Evolutionary conservation across 2,797 vertebrate genomes (phyloP).

Genomic region (Lateolabrax maculatus): DNA sequence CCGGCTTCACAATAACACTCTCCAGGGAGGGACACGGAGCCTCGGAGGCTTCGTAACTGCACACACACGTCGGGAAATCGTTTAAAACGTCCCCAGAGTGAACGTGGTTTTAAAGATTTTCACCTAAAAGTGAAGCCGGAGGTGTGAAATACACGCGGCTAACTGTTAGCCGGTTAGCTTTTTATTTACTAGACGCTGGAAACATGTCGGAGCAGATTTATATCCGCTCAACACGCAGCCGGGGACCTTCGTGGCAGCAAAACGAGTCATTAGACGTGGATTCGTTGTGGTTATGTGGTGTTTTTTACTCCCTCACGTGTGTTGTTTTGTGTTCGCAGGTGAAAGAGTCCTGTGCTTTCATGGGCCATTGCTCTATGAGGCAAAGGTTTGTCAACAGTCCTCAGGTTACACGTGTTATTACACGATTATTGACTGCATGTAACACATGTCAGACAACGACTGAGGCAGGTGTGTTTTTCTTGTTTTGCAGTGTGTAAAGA

Average conservation of each 20-base stretch:
- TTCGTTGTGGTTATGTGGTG: neutral
- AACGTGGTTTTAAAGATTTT: accelerated
- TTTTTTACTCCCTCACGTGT: neutral
- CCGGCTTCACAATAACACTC: constrained; percentile 33
- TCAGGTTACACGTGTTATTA: neutral
- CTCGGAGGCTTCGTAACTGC: accelerated
- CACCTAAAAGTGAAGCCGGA: neutral
- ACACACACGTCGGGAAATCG: accelerated
- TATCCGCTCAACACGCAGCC: too few relatives aligned
- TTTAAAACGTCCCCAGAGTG: neutral
- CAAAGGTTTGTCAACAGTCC: constrained; percentile 90
- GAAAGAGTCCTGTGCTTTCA: constrained; percentile 99
- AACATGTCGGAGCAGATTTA: neutral
- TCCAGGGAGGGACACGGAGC: constrained; percentile 2
- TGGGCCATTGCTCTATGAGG: constrained; percentile 99
- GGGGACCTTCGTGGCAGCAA: neutral
- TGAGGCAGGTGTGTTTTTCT: constrained; percentile 28
- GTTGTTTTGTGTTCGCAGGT: constrained; percentile 85
- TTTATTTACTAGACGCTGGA: neutral
- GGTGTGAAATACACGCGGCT: constrained; percentile 7
- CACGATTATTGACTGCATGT: neutral
- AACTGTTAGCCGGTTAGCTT: constrained; percentile 44
- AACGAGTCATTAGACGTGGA: neutral
- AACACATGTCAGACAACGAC: neutral
- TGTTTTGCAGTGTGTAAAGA: constrained; percentile 94